Evolutionary conservation across 2,113 vertebrate genomes (phyloP).

Genomic region (Alces alces): DNA sequence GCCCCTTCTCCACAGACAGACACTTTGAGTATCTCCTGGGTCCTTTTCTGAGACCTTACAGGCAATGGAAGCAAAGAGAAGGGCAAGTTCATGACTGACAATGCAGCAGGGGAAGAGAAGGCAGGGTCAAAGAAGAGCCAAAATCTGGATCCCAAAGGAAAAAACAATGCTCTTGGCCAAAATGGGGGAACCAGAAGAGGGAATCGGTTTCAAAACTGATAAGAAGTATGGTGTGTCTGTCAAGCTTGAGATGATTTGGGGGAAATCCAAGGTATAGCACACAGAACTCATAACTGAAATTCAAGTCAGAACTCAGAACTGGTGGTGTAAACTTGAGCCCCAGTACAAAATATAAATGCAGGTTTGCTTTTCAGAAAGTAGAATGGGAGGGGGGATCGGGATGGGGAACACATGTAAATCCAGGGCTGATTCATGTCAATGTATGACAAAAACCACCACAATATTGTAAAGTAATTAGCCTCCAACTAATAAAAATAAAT

Average conservation of each 20-base stretch:
- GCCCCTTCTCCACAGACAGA: not conserved
- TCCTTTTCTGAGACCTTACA: not conserved
- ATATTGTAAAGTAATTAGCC: too few relatives aligned
- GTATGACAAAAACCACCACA: too few relatives aligned
- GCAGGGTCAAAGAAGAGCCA: not conserved
- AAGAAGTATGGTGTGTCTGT: too few relatives aligned
- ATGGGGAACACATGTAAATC: too few relatives aligned
- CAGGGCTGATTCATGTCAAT: too few relatives aligned
- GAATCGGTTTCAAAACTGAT: not conserved
- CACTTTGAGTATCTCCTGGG: not conserved
- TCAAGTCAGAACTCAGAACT: not conserved
- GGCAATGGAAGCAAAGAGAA: not conserved
- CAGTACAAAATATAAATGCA: not conserved
- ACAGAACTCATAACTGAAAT: not conserved
- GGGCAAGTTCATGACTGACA: not conserved
- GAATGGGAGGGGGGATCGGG: not conserved
- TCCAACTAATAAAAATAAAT: too few relatives aligned
- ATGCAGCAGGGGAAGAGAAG: not conserved
- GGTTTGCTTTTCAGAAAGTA: not conserved
- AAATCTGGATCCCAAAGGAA: not conserved
- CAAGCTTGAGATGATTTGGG: not conserved
- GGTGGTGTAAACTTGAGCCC: not conserved
- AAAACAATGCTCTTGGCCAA: not conserved
- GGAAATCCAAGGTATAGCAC: not conserved
- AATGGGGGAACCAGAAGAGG: not conserved